Conservation (phyloP, 2,113 vertebrate genomes). For the Urocolius indicus region DNA sequence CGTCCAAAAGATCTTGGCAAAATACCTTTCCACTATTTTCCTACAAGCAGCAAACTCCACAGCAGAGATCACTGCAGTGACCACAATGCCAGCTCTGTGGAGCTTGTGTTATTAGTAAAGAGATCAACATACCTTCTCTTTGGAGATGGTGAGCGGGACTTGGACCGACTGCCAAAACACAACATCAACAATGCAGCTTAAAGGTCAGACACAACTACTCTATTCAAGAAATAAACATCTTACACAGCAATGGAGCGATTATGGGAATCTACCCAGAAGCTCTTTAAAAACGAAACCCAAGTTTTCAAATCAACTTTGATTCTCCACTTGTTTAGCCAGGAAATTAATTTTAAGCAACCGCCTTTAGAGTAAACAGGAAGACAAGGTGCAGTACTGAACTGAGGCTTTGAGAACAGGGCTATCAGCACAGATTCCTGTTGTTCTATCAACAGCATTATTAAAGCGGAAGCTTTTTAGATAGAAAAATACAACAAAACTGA, state of each 20-base stretch:
- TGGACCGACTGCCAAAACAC: constrained; percentile 82
- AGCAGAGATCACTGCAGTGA: neutral
- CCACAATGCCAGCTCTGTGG: neutral
- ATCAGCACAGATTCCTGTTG: neutral
- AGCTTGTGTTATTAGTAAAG: neutral
- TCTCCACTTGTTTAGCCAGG: neutral
- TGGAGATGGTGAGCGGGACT: constrained; percentile 85
- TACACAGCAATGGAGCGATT: neutral
- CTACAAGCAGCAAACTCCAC: neutral
- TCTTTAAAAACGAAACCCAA: neutral
- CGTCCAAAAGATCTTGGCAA: neutral
- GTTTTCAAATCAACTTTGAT: neutral
- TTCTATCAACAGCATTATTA: neutral
- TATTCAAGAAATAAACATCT: neutral
- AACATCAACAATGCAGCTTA: constrained; percentile 24
- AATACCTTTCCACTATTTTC: neutral
- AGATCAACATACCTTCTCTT: constrained; percentile 85
- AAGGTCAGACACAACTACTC: neutral
- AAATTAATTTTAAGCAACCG: neutral
- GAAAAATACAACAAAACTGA: neutral
- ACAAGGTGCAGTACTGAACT: neutral
- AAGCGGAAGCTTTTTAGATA: neutral
- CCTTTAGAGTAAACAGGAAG: neutral
- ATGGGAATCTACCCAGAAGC: neutral
- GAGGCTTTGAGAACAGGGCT: neutral